Evolutionary conservation across 1,140 invertebrate species (phyloP).

Genomic region (Caerostris extrusa): DNA sequence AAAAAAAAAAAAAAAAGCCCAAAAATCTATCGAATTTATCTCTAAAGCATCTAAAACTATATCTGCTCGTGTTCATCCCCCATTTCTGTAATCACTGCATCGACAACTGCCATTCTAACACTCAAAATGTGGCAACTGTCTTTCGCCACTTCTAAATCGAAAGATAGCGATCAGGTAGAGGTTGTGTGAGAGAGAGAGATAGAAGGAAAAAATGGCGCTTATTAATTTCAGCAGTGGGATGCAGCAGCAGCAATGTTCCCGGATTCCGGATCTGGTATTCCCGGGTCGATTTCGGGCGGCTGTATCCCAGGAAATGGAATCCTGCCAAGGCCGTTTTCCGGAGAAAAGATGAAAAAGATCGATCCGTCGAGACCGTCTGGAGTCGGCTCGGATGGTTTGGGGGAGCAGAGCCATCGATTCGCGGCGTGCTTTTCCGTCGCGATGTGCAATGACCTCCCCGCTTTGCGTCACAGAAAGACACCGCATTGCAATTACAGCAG

Average conservation of each 20-base stretch:
- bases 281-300: constrained; percentile 36
- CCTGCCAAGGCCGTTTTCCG: constrained; percentile 55
- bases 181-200: background rate
- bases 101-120: background rate
- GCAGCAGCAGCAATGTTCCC: background rate
- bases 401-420: constrained; percentile 57
- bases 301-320: constrained; percentile 57
- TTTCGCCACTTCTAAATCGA: background rate
- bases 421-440: constrained; percentile 26
- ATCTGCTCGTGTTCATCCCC: no score
- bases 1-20: no score
- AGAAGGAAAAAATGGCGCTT: constrained; percentile 37
- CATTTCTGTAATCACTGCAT: background rate
- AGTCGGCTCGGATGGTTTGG: constrained; percentile 45
- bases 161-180: constrained; percentile 32
- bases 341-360: constrained; percentile 54
- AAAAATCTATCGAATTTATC: no score
- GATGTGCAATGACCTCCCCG: constrained; percentile 18
- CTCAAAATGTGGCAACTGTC: background rate
- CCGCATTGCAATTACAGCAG: constrained; percentile 27
- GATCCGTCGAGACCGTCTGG: constrained; percentile 65
- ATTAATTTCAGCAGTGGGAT: background rate
- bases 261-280: background rate
- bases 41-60: no score
- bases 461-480: constrained; percentile 25